Conservation (phyloP, 2,797 vertebrate genomes). For the Propithecus perrieri region DNA sequence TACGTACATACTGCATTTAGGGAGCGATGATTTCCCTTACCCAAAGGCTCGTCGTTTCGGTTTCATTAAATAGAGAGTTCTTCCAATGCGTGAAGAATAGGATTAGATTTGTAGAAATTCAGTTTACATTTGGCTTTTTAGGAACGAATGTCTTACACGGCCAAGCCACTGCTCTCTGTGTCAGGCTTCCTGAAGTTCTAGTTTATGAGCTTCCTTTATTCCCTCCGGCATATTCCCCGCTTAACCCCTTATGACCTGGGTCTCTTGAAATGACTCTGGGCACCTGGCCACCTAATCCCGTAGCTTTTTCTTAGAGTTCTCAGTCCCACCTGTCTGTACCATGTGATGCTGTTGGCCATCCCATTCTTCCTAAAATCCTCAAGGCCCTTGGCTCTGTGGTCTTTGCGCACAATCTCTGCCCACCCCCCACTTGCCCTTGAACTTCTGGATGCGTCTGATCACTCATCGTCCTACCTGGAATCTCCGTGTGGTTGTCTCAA, state of each 20-base stretch:
- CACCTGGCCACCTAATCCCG: background rate
- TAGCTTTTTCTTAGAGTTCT: background rate
- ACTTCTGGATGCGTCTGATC: background rate
- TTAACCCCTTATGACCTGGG: background rate
- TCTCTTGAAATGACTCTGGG: background rate
- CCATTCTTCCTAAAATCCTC: background rate
- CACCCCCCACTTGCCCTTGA: background rate
- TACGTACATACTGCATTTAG: background rate
- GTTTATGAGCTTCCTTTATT: background rate
- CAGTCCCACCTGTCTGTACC: background rate
- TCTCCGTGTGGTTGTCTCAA: background rate
- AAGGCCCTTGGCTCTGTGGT: background rate
- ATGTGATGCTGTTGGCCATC: rapidly evolving
- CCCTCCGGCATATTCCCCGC: background rate
- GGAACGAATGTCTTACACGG: background rate
- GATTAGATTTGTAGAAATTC: slow-evolving; percentile 57
- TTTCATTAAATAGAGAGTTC: slow-evolving; percentile 23
- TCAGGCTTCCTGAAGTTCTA: background rate
- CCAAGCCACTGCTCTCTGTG: background rate
- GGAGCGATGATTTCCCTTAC: background rate
- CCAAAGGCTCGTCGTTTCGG: background rate
- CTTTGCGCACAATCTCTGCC: background rate
- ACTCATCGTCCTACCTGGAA: background rate
- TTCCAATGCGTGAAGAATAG: background rate
- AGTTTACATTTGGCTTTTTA: slow-evolving; percentile 26